Evolutionary conservation across 2,113 vertebrate genomes (phyloP).

Genomic region (Syngnathus scovelli): DNA sequence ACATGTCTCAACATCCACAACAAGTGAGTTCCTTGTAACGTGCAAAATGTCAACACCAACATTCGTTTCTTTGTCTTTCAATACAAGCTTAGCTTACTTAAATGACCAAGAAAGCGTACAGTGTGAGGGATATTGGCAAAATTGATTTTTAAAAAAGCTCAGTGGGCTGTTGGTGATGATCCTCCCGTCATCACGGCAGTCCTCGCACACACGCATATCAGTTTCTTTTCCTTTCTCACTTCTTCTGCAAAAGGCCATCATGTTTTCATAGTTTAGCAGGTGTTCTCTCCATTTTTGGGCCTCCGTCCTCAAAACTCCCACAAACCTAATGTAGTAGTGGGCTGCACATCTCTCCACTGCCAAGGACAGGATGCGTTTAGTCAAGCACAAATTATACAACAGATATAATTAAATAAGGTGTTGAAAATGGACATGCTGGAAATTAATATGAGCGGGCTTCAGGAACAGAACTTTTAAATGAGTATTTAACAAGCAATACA

Average conservation of each 20-base stretch:
- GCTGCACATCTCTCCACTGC: slow-evolving; percentile 10
- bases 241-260: slow-evolving; percentile 43
- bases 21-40: slow-evolving; percentile 9
- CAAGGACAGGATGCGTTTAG: not conserved
- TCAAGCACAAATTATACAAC: not conserved
- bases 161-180: not conserved
- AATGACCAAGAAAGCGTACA: no score
- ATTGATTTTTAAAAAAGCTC: no score
- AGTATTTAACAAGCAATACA: not conserved
- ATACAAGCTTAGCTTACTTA: no score
- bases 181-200: not conserved
- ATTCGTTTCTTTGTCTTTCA: no score
- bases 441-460: not conserved
- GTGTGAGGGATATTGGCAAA: no score
- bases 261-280: slow-evolving; percentile 31
- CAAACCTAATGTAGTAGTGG: slow-evolving; percentile 14
- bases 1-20: slow-evolving; percentile 13
- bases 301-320: slow-evolving; percentile 13
- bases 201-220: not conserved
- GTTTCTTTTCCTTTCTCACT: no score
- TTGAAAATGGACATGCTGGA: not conserved
- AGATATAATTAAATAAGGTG: not conserved
- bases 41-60: not conserved
- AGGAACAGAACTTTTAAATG: not conserved
- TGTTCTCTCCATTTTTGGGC: slow-evolving; percentile 54